Percentiles rank a stretch among this genome's conserved stretches.
Evolutionary conservation across 2,888 invertebrate species (phyloP).

Genomic region (Ophraella communa): DNA sequence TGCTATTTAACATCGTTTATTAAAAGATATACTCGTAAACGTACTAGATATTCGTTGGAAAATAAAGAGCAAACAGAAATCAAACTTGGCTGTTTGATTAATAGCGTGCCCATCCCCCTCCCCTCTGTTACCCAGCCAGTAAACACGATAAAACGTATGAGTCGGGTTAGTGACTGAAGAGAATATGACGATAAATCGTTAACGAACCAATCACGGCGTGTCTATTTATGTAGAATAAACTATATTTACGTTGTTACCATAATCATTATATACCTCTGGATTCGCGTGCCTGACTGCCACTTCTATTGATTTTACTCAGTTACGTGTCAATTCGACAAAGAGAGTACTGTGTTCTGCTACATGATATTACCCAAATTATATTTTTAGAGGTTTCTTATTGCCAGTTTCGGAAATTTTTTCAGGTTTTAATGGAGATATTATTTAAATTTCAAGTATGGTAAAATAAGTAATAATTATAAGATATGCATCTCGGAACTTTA

Average conservation of each 20-base stretch:
- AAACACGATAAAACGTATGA: slow-evolving; percentile 21
- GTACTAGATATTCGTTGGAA: not conserved
- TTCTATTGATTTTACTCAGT: slow-evolving; percentile 44
- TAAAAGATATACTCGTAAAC: not conserved
- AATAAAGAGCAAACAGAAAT: not conserved
- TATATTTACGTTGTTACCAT: slow-evolving; percentile 39
- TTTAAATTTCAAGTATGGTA: slow-evolving; percentile 13
- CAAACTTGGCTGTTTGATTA: slow-evolving; percentile 10
- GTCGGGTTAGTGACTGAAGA: slow-evolving; percentile 25
- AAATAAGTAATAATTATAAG: slow-evolving; percentile 23
- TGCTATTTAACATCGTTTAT: not conserved
- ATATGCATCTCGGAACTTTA: slow-evolving; percentile 23
- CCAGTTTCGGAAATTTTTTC: too few relatives aligned
- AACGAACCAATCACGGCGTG: slow-evolving; percentile 36
- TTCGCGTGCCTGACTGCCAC: slow-evolving; percentile 44
- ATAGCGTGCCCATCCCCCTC: too few relatives aligned
- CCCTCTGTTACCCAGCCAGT: too few relatives aligned
- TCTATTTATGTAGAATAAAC: slow-evolving; percentile 37
- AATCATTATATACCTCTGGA: slow-evolving; percentile 33
- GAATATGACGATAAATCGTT: slow-evolving; percentile 34
- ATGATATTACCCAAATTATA: slow-evolving; percentile 43
- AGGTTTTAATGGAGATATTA: too few relatives aligned
- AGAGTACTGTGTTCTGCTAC: slow-evolving; percentile 43
- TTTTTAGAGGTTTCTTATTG: too few relatives aligned
- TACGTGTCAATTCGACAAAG: slow-evolving; percentile 46